Evolutionary conservation across 2,113 vertebrate species (phyloP).

Genomic region (Oreochromis aureus): DNA sequence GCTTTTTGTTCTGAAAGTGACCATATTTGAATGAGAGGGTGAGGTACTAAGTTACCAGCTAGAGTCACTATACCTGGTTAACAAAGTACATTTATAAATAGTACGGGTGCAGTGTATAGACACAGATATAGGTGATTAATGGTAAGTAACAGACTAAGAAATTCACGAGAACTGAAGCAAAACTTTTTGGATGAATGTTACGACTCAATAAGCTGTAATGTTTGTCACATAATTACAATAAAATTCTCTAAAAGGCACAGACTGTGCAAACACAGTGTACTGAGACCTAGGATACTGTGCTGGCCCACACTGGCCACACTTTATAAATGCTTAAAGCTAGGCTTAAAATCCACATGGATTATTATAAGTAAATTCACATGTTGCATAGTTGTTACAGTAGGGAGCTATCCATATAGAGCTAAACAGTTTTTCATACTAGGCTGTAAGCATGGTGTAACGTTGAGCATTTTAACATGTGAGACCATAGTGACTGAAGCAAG

Average conservation of each 20-base stretch:
- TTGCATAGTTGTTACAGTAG: background rate
- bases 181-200: rapidly evolving
- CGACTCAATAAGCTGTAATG: background rate
- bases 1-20: background rate
- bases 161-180: background rate
- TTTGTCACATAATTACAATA: background rate
- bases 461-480: background rate
- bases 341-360: background rate
- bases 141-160: background rate
- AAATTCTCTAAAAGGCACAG: background rate
- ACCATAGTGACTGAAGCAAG: background rate
- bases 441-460: rapidly evolving
- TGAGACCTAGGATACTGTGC: background rate
- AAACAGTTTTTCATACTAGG: background rate
- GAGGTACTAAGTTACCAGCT: background rate
- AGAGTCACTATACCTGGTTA: background rate
- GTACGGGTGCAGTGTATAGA: background rate
- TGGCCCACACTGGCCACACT: background rate
- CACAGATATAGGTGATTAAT: background rate
- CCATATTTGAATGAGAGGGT: background rate
- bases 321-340: background rate
- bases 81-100: background rate
- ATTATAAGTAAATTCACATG: background rate
- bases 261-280: background rate
- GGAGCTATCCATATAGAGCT: background rate